Evolutionary conservation across 2,888 invertebrate species (phyloP), one percentile per base, ranked within the genome.

Genomic region (Ophonus ardosiacus): DNA sequence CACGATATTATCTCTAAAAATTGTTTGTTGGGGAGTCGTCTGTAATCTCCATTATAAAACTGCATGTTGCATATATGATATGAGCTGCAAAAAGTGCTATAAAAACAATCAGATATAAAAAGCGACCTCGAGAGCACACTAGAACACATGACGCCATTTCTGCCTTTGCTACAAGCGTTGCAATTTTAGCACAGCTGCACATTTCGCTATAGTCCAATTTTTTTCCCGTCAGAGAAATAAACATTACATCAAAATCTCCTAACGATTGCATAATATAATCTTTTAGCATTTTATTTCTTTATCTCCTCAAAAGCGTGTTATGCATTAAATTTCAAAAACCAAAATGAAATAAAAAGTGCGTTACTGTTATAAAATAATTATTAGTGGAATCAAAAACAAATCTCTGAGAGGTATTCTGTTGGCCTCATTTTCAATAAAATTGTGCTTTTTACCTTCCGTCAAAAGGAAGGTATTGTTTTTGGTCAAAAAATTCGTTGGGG

Each of bases 11-110:
- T 81, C 65, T 65, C 43, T 43, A 81, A 65, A 81, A 65, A 63
- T 81, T 81, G 65, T 81, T 81, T 81, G 81, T 81, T 68, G 63
- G 51, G 43, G 68, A 81, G 81, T 68, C 81, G 81, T 65, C 71
- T 74, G 40, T 71, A 82, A 82, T 82, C 82, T 71, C 43, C 21
- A 71, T 51, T 68, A 82, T 68, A 68, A 82, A 65, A 82, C 56
- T 71, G 71, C 82, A 82, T 71, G 63, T 81, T 81, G 81, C 63
- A 81, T 81, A 40, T 40, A 43, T 24, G 71, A 65, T 65, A 68
- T 40, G 80, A 43, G 18, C 40, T 57, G 17, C 40, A 40, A 63
- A 51, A 81, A 81, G 21, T 51, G 24, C 24, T 74, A 74, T 74
- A 74, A 74, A 74, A 74, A 74, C 51, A 74, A 74, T 51, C 1